These are phyloP conservation scores for Cryptosula pallasiana DNA, from an alignment of 2,888 invertebrate genomes.

Conservation along the genomic window DNA sequence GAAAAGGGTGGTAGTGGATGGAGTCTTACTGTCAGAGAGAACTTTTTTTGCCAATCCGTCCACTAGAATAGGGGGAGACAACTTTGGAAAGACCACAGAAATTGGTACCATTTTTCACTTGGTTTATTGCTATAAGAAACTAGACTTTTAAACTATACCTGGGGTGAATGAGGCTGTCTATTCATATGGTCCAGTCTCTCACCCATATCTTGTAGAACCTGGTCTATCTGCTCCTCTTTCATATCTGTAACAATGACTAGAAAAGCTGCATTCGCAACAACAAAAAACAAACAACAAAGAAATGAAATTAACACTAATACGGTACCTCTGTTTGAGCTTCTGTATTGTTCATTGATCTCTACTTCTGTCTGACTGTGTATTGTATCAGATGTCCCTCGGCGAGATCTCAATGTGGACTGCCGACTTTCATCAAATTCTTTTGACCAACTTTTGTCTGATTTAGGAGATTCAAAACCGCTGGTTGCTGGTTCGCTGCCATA, in stretches of 20 bases:
- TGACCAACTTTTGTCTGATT: conserved; percentile 20
- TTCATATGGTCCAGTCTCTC: background rate
- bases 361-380: background rate
- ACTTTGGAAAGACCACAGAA: too few relatives aligned
- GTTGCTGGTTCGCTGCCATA: too few relatives aligned
- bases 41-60: too few relatives aligned
- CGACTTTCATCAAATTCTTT: conserved; percentile 21
- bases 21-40: too few relatives aligned
- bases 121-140: too few relatives aligned
- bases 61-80: too few relatives aligned
- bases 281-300: too few relatives aligned
- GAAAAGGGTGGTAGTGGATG: too few relatives aligned
- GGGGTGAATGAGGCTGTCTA: background rate
- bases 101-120: too few relatives aligned
- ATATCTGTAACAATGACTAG: too few relatives aligned
- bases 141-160: background rate
- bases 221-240: conserved; percentile 1
- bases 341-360: conserved; percentile 10
- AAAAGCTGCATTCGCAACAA: too few relatives aligned
- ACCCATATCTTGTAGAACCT: background rate
- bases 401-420: background rate
- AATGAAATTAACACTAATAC: too few relatives aligned
- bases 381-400: background rate
- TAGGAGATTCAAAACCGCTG: conserved; percentile 6
- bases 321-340: background rate